These are phyloP conservation scores for Thalpophila matura DNA, from an alignment of 2,888 invertebrate species.

Conservation along the genomic window DNA sequence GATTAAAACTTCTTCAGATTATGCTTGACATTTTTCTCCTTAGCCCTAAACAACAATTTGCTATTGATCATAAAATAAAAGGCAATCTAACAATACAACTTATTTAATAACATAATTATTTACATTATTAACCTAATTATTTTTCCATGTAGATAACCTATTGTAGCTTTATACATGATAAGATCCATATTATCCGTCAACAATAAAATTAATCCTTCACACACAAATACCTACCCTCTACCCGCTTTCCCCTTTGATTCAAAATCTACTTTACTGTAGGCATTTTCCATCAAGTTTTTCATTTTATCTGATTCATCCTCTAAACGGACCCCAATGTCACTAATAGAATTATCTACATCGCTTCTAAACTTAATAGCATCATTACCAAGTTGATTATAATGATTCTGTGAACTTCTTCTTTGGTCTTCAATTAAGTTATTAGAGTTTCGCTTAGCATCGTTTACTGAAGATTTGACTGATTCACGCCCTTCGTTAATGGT, in stretches of 20 bases:
- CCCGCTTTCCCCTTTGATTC: neutral
- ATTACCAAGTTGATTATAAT: neutral
- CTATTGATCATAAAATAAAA: neutral
- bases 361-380: neutral
- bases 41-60: neutral
- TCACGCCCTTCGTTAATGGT: neutral
- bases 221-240: neutral
- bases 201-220: neutral
- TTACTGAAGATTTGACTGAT: constrained; percentile 7
- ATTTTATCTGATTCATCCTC: constrained; percentile 7
- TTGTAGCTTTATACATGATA: neutral
- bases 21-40: no score
- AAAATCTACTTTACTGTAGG: neutral
- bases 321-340: neutral
- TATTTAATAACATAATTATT: constrained; percentile 16
- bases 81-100: neutral
- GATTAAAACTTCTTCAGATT: no score
- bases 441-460: constrained; percentile 18
- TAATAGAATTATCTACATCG: neutral
- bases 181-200: neutral
- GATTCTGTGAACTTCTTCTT: neutral
- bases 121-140: neutral
- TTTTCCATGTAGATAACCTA: neutral
- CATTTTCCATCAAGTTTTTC: constrained; percentile 3
- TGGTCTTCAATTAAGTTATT: constrained; percentile 31